Conservation (phyloP, 2,113 vertebrate genomes). For the Neogale vison region DNA sequence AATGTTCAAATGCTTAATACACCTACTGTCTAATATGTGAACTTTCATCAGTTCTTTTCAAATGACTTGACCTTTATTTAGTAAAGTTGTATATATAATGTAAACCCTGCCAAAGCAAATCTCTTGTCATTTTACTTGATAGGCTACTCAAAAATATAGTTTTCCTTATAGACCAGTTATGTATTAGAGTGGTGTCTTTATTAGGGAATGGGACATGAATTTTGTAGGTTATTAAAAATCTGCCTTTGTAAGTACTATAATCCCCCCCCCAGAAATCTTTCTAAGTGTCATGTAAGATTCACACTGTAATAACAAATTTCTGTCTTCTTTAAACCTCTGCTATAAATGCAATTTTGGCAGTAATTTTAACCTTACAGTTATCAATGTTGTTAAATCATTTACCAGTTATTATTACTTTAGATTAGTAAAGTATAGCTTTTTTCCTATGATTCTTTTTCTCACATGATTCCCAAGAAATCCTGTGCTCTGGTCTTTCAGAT, state of each 20-base stretch:
- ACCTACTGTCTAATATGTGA: background rate
- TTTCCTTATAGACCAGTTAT: background rate
- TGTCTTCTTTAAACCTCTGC: background rate
- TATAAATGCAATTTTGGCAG: background rate
- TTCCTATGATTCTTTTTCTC: conserved; percentile 35
- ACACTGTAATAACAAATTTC: background rate
- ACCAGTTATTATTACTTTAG: conserved; percentile 22
- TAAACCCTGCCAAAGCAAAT: background rate
- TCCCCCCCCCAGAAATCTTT: background rate
- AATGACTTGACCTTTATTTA: background rate
- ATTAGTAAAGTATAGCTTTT: background rate
- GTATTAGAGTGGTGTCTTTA: background rate
- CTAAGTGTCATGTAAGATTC: conserved; percentile 9
- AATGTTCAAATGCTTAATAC: background rate
- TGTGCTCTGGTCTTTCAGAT: background rate
- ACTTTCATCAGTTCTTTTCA: conserved; percentile 31
- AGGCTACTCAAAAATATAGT: background rate
- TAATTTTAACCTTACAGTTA: conserved; percentile 30
- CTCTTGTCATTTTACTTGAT: background rate
- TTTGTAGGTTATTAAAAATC: conserved; percentile 28
- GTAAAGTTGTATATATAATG: background rate
- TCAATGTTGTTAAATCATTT: background rate
- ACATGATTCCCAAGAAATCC: background rate
- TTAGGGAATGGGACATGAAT: background rate
- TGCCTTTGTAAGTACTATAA: background rate